Percentiles rank a stretch among this genome's conserved stretches.
Evolutionary conservation across 2,797 vertebrate genomes (phyloP).

Genomic region (Scomberomorus guttatus): DNA sequence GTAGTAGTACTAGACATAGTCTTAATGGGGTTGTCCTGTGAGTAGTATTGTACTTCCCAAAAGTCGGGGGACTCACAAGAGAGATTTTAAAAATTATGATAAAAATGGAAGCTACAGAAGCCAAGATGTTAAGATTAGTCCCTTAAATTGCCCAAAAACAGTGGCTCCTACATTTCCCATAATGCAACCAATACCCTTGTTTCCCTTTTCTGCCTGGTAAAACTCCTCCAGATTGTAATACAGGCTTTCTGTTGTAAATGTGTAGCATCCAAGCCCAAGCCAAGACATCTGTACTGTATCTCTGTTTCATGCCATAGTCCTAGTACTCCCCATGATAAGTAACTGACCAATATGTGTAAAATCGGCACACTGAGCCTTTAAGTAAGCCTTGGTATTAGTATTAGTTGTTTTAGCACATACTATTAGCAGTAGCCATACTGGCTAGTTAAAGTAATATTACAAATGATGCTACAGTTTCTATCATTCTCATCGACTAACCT

Average conservation of each 20-base stretch:
- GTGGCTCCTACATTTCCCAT: not conserved
- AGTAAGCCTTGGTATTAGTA: not conserved
- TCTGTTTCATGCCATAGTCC: no score
- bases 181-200: not conserved
- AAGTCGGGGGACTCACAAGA: not conserved
- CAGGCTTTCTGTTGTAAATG: not conserved
- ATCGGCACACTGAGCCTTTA: not conserved
- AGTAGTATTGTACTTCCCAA: not conserved
- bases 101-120: not conserved
- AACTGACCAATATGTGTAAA: not conserved
- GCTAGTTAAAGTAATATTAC: not conserved
- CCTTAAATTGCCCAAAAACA: not conserved
- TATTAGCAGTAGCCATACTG: not conserved
- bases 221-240: not conserved
- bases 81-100: not conserved
- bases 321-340: not conserved
- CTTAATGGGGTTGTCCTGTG: not conserved
- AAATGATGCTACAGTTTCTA: not conserved
- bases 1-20: not conserved
- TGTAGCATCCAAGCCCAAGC: not conserved
- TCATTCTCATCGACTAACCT: constrained; percentile 14
- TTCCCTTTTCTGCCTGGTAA: not conserved
- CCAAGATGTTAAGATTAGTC: not conserved
- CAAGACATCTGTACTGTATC: not conserved
- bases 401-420: not conserved